phyloP scores from a whole-genome alignment of 2,113 vertebrate genomes.

The Puffinus mauretanicus region DNA sequence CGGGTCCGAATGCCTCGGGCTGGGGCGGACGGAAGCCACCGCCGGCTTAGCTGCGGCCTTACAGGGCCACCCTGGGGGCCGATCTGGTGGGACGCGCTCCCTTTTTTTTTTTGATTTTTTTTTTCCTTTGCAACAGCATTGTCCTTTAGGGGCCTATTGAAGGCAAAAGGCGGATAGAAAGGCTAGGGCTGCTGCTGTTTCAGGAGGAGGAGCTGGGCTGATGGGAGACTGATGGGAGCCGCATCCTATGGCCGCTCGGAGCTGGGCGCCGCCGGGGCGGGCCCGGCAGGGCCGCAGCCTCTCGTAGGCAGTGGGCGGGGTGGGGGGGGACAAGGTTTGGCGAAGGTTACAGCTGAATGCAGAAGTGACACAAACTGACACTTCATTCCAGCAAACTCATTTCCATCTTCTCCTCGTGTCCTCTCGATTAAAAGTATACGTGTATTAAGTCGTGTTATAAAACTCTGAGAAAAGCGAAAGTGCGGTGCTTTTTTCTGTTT shows the following conservation, averaged over 20 bases:
- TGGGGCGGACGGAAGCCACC: background rate
- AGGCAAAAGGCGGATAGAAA: constrained; percentile 23
- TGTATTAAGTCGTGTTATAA: background rate
- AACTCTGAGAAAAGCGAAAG: background rate
- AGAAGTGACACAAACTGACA: constrained; percentile 29
- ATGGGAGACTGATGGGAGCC: background rate
- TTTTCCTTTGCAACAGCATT: background rate
- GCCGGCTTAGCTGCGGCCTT: background rate
- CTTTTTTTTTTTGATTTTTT: too few relatives aligned
- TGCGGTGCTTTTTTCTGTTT: background rate
- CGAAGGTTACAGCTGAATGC: constrained; percentile 64
- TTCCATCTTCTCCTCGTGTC: background rate
- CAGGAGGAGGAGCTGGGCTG: constrained; percentile 47
- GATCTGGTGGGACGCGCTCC: background rate
- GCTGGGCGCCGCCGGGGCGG: background rate
- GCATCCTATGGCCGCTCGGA: constrained; percentile 35
- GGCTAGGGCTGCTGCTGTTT: background rate
- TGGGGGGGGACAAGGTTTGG: constrained; percentile 35
- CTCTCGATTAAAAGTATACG: background rate
- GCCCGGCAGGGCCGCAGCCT: background rate
- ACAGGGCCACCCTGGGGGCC: background rate
- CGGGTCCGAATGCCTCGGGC: background rate
- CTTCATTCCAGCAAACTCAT: background rate
- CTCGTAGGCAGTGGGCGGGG: background rate
- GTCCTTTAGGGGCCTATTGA: constrained; percentile 57